phyloP scores from a whole-genome alignment of 2,797 vertebrate genomes.

The Paratrypauchen microcephalus region DNA sequence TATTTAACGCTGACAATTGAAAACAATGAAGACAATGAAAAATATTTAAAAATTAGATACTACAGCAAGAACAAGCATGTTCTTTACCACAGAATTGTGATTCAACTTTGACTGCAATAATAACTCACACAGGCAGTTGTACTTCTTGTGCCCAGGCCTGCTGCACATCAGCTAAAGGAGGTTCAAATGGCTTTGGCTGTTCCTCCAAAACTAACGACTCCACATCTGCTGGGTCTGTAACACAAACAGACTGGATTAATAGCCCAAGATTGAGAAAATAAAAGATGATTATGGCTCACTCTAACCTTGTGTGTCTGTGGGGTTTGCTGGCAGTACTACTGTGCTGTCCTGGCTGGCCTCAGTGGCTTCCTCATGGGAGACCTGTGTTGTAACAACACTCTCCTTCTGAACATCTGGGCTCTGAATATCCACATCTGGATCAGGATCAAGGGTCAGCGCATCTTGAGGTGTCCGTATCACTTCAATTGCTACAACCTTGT shows the following conservation, averaged over 20 bases:
- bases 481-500: conserved; percentile 28
- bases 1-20: not conserved
- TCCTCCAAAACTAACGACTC: conserved; percentile 86
- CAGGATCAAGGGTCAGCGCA: conserved; percentile 13
- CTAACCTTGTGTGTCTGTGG: conserved; percentile 60
- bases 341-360: conserved; percentile 2
- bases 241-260: conserved; percentile 11
- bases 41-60: no score
- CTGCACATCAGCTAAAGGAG: conserved; percentile 59
- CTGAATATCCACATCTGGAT: conserved; percentile 14
- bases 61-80: no score
- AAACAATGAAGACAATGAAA: no score
- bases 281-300: not conserved
- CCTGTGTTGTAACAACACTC: conserved; percentile 20
- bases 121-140: conserved; percentile 56
- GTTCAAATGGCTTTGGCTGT: conserved; percentile 42
- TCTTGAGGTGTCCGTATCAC: conserved; percentile 24
- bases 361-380: conserved; percentile 30
- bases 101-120: not conserved
- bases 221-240: conserved; percentile 82
- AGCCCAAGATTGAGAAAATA: not conserved
- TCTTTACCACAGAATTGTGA: not conserved
- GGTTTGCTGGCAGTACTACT: conserved; percentile 16
- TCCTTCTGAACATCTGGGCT: conserved; percentile 32
- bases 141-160: conserved; percentile 83